phyloP scores from a whole-genome alignment of 1,140 invertebrate species.

The Penaeus chinensis region DNA sequence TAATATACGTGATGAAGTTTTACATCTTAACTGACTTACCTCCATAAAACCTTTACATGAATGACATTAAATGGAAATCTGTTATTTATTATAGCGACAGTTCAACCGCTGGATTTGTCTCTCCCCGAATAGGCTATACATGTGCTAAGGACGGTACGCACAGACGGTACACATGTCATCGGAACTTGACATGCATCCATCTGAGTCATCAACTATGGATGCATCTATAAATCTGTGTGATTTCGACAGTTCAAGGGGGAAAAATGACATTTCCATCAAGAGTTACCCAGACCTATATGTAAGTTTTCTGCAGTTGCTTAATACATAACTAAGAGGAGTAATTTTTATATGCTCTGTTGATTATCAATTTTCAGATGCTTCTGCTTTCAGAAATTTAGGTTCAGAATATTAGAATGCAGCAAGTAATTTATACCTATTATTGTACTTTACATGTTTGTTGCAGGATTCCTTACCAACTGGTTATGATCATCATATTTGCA shows the following conservation, averaged over 20 bases:
- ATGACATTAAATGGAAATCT: slow-evolving; percentile 22
- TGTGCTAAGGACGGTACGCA: slow-evolving; percentile 1
- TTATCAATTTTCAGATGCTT: not conserved
- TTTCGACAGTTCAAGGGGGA: too few species aligned
- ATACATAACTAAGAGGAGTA: not conserved
- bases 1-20: not conserved
- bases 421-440: slow-evolving; percentile 1
- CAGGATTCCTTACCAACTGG: too few species aligned
- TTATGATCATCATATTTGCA: too few species aligned
- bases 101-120: slow-evolving; percentile 16
- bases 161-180: too few species aligned
- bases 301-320: not conserved
- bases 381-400: not conserved
- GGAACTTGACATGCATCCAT: too few species aligned
- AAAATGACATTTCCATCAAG: slow-evolving; percentile 18
- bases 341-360: not conserved
- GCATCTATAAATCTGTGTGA: slow-evolving; percentile 23
- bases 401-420: not conserved
- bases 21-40: not conserved
- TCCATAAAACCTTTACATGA: not conserved
- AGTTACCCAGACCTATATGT: slow-evolving; percentile 19
- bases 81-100: slow-evolving; percentile 22
- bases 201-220: slow-evolving; percentile 16
- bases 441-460: slow-evolving; percentile 11
- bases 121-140: slow-evolving; percentile 10